These are phyloP conservation scores for Stichodactyla helianthus DNA, from an alignment of 64 coral and sea anemone genomes.

Conservation along the genomic window DNA sequence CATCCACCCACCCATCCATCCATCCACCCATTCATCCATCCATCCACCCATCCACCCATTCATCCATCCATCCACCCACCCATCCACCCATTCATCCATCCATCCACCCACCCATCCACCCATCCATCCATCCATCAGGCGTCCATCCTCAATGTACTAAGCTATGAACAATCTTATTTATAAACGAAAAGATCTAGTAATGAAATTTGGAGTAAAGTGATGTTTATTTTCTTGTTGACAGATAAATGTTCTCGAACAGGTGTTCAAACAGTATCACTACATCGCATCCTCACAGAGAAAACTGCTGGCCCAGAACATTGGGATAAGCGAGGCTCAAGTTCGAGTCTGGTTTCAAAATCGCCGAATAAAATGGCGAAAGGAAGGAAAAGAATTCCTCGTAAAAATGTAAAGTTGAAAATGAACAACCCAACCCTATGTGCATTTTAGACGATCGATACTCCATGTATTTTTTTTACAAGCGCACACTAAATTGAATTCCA, in stretches of 20 bases:
- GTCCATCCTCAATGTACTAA: too few species aligned
- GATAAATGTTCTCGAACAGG: constrained; percentile 1
- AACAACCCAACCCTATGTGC: background rate
- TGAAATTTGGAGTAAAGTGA: too few species aligned
- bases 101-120: too few species aligned
- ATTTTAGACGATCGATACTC: background rate
- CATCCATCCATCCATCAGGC: too few species aligned
- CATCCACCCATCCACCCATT: too few species aligned
- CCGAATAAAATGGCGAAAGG: constrained; percentile 28
- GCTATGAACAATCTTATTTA: too few species aligned
- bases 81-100: too few species aligned
- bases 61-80: too few species aligned
- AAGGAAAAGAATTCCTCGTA: background rate
- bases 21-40: too few species aligned
- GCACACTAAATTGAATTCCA: too few species aligned
- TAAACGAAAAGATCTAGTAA: too few species aligned
- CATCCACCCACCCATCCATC: too few species aligned
- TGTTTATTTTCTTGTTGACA: background rate
- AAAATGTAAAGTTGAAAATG: background rate
- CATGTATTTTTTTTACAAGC: background rate
- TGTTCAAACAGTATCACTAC: constrained; percentile 20
- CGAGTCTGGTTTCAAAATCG: constrained; percentile 37
- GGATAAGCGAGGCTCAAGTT: constrained; percentile 20
- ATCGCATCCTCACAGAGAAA: constrained; percentile 24
- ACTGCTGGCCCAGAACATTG: constrained; percentile 5